phyloP scores from a whole-genome alignment of 1,140 invertebrate species.

The Bombus sibiricus region DNA sequence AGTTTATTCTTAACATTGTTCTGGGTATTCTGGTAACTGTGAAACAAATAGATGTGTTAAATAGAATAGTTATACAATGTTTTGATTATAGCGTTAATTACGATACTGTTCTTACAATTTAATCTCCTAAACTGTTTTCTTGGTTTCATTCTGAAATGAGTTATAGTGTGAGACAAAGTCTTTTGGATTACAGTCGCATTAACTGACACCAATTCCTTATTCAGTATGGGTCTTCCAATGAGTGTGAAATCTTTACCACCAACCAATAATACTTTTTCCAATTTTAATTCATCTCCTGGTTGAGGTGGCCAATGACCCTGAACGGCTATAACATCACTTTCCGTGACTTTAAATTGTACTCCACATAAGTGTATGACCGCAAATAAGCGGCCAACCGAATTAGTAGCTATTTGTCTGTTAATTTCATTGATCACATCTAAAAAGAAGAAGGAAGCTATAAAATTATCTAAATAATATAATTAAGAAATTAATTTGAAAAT shows the following conservation, averaged over 20 bases:
- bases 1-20: slow-evolving; percentile 90
- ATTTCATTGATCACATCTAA: slow-evolving; percentile 83
- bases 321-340: slow-evolving; percentile 92
- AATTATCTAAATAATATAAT: background rate
- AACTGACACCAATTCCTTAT: slow-evolving; percentile 88
- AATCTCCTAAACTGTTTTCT: slow-evolving; percentile 91
- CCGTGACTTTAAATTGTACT: slow-evolving; percentile 94
- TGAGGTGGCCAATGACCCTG: slow-evolving; percentile 93
- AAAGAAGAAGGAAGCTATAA: slow-evolving; percentile 52
- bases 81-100: background rate
- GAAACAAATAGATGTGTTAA: slow-evolving; percentile 55
- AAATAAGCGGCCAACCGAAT: slow-evolving; percentile 89
- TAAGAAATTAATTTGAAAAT: slow-evolving; percentile 2
- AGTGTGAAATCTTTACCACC: slow-evolving; percentile 94
- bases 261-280: slow-evolving; percentile 94
- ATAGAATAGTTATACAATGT: background rate
- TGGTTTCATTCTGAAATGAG: slow-evolving; percentile 88
- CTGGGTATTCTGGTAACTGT: slow-evolving; percentile 86
- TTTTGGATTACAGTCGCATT: slow-evolving; percentile 95
- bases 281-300: slow-evolving; percentile 90
- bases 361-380: slow-evolving; percentile 92
- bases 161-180: slow-evolving; percentile 92
- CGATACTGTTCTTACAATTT: slow-evolving; percentile 84
- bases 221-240: slow-evolving; percentile 91
- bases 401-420: slow-evolving; percentile 84